These are phyloP conservation scores for Furnarius figulus DNA, from an alignment of 2,113 vertebrate species.

Conservation along the genomic window DNA sequence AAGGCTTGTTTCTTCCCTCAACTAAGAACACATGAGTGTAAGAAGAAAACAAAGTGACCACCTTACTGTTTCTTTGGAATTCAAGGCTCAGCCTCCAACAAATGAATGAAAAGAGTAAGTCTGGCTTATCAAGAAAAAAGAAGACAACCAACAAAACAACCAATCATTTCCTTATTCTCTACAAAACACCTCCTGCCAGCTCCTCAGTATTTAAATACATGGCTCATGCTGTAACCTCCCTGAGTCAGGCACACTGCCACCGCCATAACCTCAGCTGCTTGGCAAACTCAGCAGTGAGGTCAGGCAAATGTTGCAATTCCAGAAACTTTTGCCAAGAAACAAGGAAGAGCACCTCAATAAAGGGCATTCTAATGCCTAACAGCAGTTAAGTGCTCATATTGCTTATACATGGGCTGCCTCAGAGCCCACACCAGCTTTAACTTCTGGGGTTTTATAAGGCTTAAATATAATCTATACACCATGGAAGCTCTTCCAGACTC, in stretches of 20 bases:
- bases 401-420: background rate
- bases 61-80: background rate
- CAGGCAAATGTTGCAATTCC: background rate
- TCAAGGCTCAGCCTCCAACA: background rate
- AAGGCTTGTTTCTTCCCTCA: background rate
- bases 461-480: background rate
- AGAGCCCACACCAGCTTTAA: background rate
- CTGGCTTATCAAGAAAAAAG: background rate
- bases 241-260: background rate
- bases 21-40: accelerated
- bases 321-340: background rate
- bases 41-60: background rate
- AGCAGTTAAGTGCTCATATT: accelerated
- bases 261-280: background rate
- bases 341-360: background rate
- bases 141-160: accelerated
- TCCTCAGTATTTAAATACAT: background rate
- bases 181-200: background rate
- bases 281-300: background rate
- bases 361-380: background rate
- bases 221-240: background rate
- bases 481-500: background rate
- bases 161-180: background rate
- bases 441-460: background rate
- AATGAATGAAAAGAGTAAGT: background rate